These are phyloP conservation scores for Ophthalmolycus amberensis DNA, from an alignment of 2,113 vertebrate genomes.

Conservation along the genomic window DNA sequence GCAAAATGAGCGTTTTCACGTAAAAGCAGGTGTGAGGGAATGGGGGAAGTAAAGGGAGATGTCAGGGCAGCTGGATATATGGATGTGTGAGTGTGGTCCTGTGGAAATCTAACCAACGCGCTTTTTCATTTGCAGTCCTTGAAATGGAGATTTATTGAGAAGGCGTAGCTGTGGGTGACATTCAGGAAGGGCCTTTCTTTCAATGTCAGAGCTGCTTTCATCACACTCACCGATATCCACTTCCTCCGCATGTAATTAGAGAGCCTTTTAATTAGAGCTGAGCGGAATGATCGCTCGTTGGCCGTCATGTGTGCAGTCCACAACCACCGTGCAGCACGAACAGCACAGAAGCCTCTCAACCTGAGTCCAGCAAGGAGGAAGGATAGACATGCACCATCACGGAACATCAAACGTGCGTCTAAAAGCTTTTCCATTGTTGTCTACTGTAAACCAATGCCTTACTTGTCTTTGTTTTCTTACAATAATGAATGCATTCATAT, in stretches of 20 bases:
- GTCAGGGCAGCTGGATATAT: neutral
- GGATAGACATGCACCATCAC: neutral
- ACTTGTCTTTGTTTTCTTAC: neutral
- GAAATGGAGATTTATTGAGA: constrained; percentile 60
- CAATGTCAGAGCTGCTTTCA: constrained; percentile 62
- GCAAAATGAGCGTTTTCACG: neutral
- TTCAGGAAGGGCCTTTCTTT: constrained; percentile 54
- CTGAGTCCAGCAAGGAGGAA: neutral
- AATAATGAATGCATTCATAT: neutral
- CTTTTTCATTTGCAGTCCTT: constrained; percentile 45
- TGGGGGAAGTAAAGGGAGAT: neutral
- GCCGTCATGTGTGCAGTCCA: constrained; percentile 32
- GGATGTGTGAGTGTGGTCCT: neutral
- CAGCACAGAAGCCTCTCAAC: neutral
- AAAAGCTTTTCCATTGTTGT: neutral
- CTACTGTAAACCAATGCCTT: neutral
- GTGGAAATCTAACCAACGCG: constrained; percentile 15
- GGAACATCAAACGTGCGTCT: neutral
- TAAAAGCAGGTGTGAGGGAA: neutral
- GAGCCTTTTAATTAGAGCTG: constrained; percentile 67
- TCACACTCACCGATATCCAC: constrained; percentile 52
- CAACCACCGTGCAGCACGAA: neutral
- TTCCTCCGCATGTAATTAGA: constrained; percentile 61
- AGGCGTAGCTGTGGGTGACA: constrained; percentile 38
- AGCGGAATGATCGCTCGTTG: constrained; percentile 56